Conservation (phyloP, 2,888 invertebrate genomes). For the Hydropsyche betteni region DNA sequence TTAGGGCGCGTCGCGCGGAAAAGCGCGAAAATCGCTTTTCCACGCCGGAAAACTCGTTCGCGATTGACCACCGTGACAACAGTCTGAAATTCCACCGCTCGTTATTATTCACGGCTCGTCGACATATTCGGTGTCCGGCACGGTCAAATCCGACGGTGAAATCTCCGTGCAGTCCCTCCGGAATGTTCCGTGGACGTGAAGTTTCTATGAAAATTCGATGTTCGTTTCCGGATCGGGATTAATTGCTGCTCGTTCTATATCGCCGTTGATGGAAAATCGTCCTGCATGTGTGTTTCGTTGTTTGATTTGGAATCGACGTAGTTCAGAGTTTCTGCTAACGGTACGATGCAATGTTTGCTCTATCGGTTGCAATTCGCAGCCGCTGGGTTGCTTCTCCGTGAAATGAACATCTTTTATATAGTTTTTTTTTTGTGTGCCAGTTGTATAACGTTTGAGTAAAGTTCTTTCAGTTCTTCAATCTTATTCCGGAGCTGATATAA, state of each 20-base stretch:
- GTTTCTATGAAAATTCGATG: too few species aligned
- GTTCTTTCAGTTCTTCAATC: too few species aligned
- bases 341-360: background rate
- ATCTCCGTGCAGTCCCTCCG: background rate
- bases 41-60: background rate
- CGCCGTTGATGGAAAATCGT: too few species aligned
- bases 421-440: too few species aligned
- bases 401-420: too few species aligned
- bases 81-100: background rate
- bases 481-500: too few species aligned
- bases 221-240: too few species aligned
- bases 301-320: background rate
- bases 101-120: slow-evolving; percentile 44
- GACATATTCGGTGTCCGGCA: slow-evolving; percentile 34
- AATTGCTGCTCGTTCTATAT: too few species aligned
- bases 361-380: background rate
- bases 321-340: background rate
- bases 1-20: slow-evolving; percentile 1
- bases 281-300: background rate
- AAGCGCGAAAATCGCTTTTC: slow-evolving; percentile 15
- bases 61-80: too few species aligned
- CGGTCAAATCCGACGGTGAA: background rate
- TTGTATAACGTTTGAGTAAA: too few species aligned
- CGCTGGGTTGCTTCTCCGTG: too few species aligned
- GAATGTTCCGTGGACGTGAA: too few species aligned